Percentiles rank a stretch among this genome's conserved stretches.
phyloP scores from a whole-genome alignment of 2,113 vertebrate species.

The Alethe diademata region DNA sequence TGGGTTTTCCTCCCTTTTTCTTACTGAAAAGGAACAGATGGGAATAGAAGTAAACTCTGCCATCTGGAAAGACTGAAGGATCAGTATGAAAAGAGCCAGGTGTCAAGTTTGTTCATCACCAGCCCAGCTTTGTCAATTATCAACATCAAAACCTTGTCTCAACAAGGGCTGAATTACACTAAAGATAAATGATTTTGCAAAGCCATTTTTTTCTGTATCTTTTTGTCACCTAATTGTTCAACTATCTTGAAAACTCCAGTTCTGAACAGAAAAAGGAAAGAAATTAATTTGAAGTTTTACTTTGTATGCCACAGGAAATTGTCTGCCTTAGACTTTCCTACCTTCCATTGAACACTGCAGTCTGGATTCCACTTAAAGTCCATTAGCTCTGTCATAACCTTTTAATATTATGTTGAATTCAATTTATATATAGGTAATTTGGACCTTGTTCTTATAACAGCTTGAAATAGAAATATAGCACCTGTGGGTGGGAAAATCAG shows the following conservation, averaged over 20 bases:
- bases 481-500: background rate
- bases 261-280: background rate
- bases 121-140: background rate
- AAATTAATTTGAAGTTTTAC: background rate
- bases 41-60: conserved; percentile 29
- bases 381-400: background rate
- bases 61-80: conserved; percentile 37
- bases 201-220: background rate
- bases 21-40: conserved; percentile 32
- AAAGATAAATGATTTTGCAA: background rate
- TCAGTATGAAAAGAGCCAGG: conserved; percentile 17
- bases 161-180: background rate
- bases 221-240: background rate
- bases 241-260: background rate
- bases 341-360: background rate
- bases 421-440: background rate
- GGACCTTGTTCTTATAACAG: background rate
- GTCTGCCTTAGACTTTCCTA: background rate
- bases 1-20: background rate
- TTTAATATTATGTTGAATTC: background rate
- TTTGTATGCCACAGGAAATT: background rate
- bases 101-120: conserved; percentile 32
- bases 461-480: background rate
- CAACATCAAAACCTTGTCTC: background rate
- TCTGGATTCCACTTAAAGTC: background rate